A percentile compares a stretch with the other conserved stretches of the same genome.
phyloP scores from a whole-genome alignment of 2,888 invertebrate genomes.

The Selenia dentaria region DNA sequence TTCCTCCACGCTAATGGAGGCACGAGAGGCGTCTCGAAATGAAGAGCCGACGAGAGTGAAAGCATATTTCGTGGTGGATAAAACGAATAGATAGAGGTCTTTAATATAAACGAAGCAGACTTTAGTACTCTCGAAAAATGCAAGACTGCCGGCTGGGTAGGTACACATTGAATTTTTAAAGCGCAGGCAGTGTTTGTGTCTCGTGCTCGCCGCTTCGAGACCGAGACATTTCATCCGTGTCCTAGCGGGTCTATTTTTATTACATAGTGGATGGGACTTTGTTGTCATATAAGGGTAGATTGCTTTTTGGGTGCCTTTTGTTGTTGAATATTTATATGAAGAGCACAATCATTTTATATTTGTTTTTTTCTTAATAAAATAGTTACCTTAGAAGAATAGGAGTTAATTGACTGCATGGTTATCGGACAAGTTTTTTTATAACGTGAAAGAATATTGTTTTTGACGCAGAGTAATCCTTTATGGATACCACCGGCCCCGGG shows the following conservation, averaged over 20 bases:
- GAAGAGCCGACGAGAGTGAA: constrained; percentile 72
- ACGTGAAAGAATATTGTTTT: too few species aligned
- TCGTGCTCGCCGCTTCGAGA: constrained; percentile 22
- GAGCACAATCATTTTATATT: too few species aligned
- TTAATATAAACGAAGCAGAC: constrained; percentile 84
- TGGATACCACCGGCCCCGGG: too few species aligned
- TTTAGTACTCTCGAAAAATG: constrained; percentile 82
- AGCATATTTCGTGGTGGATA: constrained; percentile 78
- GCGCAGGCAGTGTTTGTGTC: constrained; percentile 49
- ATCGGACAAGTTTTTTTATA: too few species aligned
- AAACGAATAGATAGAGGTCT: constrained; percentile 84
- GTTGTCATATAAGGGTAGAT: constrained; percentile 15
- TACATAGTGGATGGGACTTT: constrained; percentile 40
- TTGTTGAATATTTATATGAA: too few species aligned
- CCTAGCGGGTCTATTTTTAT: constrained; percentile 29
- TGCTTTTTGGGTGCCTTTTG: background rate
- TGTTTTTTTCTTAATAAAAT: too few species aligned
- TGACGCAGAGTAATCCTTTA: too few species aligned
- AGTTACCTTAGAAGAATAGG: too few species aligned
- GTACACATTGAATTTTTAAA: constrained; percentile 78
- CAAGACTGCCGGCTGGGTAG: constrained; percentile 69
- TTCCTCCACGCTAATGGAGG: constrained; percentile 33
- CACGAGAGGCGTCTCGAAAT: constrained; percentile 45
- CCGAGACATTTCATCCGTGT: constrained; percentile 33
- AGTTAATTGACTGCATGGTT: too few species aligned